These are phyloP conservation scores for mouse (Mus musculus) DNA, from an alignment of 2,113 vertebrate genomes.

Conservation along the genomic window GRCm39 chr16:19904001-19904500, in stretches of 20 bases:
- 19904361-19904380: neutral
- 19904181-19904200: neutral
- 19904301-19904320: conserved; percentile 3
- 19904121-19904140: neutral
- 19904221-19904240: neutral
- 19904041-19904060: neutral
- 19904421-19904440: conserved; percentile 48
- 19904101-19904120: neutral
- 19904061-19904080: neutral
- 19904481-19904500: conserved; percentile 75
- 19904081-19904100: neutral
- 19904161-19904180: conserved; percentile 9
- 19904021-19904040: neutral
- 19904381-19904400: conserved; percentile 21
- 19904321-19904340: neutral
- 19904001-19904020: neutral
- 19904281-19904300: neutral
- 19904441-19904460: conserved; percentile 28
- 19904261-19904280: conserved; percentile 29
- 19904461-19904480: conserved; percentile 82
- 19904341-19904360: neutral
- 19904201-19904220: neutral
- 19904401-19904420: conserved; percentile 40
- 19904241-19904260: neutral
- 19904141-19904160: neutral